Conservation (phyloP, 2,113 vertebrate species). For the Octodon degus region DNA sequence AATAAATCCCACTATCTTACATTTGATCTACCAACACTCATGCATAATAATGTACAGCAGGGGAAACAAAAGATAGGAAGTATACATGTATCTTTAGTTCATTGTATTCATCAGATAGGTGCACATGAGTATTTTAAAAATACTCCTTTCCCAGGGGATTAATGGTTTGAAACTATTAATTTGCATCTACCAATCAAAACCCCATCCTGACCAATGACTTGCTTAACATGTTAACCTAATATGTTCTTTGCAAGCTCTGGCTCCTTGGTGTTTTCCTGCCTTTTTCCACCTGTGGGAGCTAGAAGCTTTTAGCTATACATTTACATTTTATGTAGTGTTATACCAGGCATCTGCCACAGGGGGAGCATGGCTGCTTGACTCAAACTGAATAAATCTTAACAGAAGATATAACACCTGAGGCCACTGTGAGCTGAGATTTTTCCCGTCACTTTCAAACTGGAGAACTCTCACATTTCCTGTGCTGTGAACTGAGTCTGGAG, state of each 20-base stretch:
- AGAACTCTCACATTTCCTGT: background rate
- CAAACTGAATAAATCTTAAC: background rate
- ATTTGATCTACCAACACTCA: background rate
- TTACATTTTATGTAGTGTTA: background rate
- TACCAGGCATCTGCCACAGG: background rate
- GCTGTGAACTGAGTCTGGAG: background rate
- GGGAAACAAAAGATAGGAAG: slow-evolving; percentile 20
- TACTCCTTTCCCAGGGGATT: background rate
- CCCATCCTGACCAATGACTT: background rate
- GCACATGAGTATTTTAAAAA: background rate
- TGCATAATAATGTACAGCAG: background rate
- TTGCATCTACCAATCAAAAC: background rate
- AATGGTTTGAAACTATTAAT: background rate
- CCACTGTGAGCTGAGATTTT: background rate
- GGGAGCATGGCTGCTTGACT: background rate
- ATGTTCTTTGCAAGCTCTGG: background rate
- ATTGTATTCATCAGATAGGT: slow-evolving; percentile 27
- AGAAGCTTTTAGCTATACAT: background rate
- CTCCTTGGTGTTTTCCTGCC: background rate
- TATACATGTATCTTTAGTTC: background rate
- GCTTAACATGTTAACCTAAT: background rate
- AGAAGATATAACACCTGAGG: background rate
- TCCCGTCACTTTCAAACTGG: background rate
- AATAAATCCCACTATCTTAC: background rate
- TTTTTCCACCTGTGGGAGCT: background rate